phyloP scores from a whole-genome alignment of 92 coral and sea anemone species.

The Muricea muricata region DNA sequence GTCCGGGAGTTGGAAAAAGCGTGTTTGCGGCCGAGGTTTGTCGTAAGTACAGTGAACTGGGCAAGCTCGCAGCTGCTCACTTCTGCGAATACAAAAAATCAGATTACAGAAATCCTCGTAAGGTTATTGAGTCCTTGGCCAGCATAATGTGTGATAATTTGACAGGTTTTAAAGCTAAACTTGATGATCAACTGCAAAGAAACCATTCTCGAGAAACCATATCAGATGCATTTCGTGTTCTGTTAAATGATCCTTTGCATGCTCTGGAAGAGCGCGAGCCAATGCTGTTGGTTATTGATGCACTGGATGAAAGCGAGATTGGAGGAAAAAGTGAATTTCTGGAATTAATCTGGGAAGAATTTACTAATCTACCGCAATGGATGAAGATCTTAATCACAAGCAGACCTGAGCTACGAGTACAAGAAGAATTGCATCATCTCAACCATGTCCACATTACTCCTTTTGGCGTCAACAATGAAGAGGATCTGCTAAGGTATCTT shows the following conservation, averaged over 20 bases:
- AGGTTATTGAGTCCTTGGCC: slow-evolving; percentile 46
- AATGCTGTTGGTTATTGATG: slow-evolving; percentile 48
- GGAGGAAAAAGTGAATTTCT: slow-evolving; percentile 39
- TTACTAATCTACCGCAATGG: slow-evolving; percentile 50
- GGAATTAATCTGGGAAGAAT: slow-evolving; percentile 25
- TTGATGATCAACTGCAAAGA: neutral
- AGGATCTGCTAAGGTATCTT: slow-evolving; percentile 29
- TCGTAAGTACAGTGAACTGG: neutral
- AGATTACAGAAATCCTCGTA: slow-evolving; percentile 32
- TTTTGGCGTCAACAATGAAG: slow-evolving; percentile 7
- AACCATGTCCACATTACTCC: slow-evolving; percentile 2
- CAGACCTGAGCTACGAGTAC: slow-evolving; percentile 19
- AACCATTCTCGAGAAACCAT: neutral
- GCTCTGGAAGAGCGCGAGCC: slow-evolving; percentile 3
- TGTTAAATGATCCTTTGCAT: neutral
- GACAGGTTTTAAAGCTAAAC: neutral
- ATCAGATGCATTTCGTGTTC: slow-evolving; percentile 18
- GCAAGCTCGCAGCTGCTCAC: slow-evolving; percentile 26
- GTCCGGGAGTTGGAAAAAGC: slow-evolving; percentile 48
- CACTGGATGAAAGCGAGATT: slow-evolving; percentile 45
- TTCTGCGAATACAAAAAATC: slow-evolving; percentile 30
- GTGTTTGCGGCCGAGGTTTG: slow-evolving; percentile 46
- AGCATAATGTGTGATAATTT: slow-evolving; percentile 26
- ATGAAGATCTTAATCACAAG: slow-evolving; percentile 44
- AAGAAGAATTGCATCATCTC: slow-evolving; percentile 18